A percentile compares a stretch with the other conserved stretches of the same genome.
Conservation (phyloP, 2,888 invertebrate genomes). For the Cantharis nigra region DNA sequence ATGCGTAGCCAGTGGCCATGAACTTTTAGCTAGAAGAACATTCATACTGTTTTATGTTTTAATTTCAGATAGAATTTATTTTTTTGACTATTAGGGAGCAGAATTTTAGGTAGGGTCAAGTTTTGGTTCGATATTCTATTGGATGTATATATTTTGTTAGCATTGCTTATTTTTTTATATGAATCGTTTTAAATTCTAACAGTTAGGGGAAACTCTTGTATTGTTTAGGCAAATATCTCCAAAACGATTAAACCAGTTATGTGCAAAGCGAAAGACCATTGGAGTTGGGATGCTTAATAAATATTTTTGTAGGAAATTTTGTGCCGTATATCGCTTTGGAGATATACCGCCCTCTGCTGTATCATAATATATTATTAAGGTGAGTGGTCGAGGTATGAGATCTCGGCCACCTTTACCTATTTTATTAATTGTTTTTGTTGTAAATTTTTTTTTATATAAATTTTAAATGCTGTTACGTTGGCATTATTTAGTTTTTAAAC, state of each 20-base stretch:
- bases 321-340: not conserved
- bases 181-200: not conserved
- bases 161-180: not conserved
- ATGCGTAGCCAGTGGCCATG: conserved; percentile 31
- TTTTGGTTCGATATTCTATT: not conserved
- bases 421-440: not conserved
- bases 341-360: not conserved
- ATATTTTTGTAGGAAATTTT: not conserved
- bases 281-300: no score
- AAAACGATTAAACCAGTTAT: not conserved
- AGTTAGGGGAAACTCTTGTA: not conserved
- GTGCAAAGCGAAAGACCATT: not conserved
- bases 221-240: not conserved
- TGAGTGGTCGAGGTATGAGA: not conserved
- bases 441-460: not conserved
- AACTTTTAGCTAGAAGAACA: conserved; percentile 38
- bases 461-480: conserved; percentile 1
- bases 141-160: conserved; percentile 4
- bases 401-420: not conserved
- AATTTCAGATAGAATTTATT: conserved; percentile 16
- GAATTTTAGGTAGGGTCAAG: not conserved
- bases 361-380: not conserved
- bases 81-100: not conserved
- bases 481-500: not conserved
- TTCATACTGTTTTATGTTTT: conserved; percentile 28